A percentile compares a stretch with the other conserved stretches of the same genome.
Conservation (phyloP, 2,888 invertebrate genomes). For the Temnothorax ravouxi region DNA sequence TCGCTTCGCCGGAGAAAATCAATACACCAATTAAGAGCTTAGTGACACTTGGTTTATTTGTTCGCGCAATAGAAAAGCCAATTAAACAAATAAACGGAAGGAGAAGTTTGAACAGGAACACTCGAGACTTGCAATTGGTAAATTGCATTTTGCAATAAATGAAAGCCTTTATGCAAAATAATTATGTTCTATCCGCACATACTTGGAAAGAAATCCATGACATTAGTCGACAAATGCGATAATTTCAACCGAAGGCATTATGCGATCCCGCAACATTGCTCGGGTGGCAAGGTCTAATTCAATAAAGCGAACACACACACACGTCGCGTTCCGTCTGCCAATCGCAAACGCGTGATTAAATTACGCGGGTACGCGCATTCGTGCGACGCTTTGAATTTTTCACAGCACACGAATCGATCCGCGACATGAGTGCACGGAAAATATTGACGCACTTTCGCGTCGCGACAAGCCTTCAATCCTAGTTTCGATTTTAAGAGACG, state of each 20-base stretch:
- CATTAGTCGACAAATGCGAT: not conserved
- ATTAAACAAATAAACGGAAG: constrained; percentile 14
- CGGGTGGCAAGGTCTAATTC: constrained; percentile 16
- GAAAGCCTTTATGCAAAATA: not conserved
- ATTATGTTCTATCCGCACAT: not conserved
- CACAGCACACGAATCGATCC: constrained; percentile 18
- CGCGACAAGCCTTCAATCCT: constrained; percentile 28
- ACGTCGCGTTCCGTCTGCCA: constrained; percentile 23
- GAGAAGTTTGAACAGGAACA: not conserved
- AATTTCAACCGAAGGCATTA: not conserved
- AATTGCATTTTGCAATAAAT: not conserved
- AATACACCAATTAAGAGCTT: constrained; percentile 40
- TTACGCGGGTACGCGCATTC: constrained; percentile 21
- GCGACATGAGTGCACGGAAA: constrained; percentile 22
- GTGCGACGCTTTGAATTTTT: constrained; percentile 19
- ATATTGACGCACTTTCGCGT: constrained; percentile 35
- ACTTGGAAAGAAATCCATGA: not conserved
- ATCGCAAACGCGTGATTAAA: constrained; percentile 33
- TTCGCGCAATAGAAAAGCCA: constrained; percentile 1
- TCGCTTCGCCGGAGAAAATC: constrained; percentile 1
- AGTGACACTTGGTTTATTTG: not conserved
- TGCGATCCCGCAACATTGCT: not conserved
- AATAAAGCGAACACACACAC: constrained; percentile 19
- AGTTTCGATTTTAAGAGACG: constrained; percentile 28
- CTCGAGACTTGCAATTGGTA: not conserved